Evolutionary conservation across 2,113 vertebrate genomes (phyloP).

Genomic region (Gadus chalcogrammus): DNA sequence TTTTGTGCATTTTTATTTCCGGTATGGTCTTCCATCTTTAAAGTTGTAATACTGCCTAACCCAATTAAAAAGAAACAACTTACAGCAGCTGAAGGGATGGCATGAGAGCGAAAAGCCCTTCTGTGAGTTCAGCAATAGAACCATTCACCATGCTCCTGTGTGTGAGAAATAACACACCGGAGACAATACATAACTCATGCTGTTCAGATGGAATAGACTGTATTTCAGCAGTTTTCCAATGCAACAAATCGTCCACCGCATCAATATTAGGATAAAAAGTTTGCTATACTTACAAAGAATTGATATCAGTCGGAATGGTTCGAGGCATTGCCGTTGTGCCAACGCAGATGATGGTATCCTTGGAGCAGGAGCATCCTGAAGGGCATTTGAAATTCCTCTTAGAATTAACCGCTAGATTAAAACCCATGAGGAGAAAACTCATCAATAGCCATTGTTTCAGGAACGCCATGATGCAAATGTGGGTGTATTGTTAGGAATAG

Average conservation of each 20-base stretch:
- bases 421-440: slow-evolving; percentile 44
- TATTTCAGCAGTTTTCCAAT: neutral
- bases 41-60: neutral
- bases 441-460: slow-evolving; percentile 28
- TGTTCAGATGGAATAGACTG: slow-evolving; percentile 10
- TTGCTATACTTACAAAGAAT: slow-evolving; percentile 82
- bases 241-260: neutral
- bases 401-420: slow-evolving; percentile 44
- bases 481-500: neutral
- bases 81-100: slow-evolving; percentile 93
- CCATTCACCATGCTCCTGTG: slow-evolving; percentile 94
- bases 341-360: slow-evolving; percentile 91
- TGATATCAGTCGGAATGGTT: slow-evolving; percentile 83
- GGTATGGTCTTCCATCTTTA: neutral
- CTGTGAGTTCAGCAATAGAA: slow-evolving; percentile 89
- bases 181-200: slow-evolving; percentile 7
- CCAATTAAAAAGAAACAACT: slow-evolving; percentile 54
- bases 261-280: neutral
- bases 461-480: slow-evolving; percentile 50
- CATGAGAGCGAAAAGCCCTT: slow-evolving; percentile 93
- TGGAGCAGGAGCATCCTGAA: slow-evolving; percentile 88
- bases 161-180: slow-evolving; percentile 17
- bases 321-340: slow-evolving; percentile 81
- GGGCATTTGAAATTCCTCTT: slow-evolving; percentile 81
- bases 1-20: neutral